These are phyloP conservation scores for Rhincodon typus DNA, from an alignment of 2,797 vertebrate genomes.

Conservation along the genomic window DNA sequence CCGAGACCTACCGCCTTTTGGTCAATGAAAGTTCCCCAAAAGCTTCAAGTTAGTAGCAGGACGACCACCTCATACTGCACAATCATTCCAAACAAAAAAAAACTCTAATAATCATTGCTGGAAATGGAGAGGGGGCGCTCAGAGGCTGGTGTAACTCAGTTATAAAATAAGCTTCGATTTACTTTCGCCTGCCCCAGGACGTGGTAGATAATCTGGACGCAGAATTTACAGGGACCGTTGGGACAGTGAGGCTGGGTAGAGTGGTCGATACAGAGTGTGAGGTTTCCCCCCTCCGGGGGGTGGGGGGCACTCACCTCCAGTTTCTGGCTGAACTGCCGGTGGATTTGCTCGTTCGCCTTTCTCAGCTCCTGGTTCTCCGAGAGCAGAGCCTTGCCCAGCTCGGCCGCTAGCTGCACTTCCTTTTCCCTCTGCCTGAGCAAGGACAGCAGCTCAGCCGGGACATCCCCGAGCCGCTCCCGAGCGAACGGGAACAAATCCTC, in stretches of 20 bases:
- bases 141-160: background rate
- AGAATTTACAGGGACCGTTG: no score
- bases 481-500: background rate
- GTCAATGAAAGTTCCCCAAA: background rate
- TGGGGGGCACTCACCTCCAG: background rate
- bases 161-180: no score
- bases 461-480: background rate
- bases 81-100: background rate
- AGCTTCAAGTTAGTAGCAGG: background rate
- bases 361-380: conserved; percentile 14
- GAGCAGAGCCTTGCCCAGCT: conserved; percentile 20
- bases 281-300: background rate
- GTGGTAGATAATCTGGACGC: no score
- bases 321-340: background rate
- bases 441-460: background rate
- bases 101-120: background rate
- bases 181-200: background rate
- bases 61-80: background rate
- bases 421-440: background rate
- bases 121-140: background rate
- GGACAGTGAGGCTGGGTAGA: no score
- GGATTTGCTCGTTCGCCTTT: background rate
- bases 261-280: no score
- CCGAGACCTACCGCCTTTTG: background rate
- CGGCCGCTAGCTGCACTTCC: background rate